phyloP scores from a whole-genome alignment of 2,888 invertebrate species.

The Lysandra coridon region DNA sequence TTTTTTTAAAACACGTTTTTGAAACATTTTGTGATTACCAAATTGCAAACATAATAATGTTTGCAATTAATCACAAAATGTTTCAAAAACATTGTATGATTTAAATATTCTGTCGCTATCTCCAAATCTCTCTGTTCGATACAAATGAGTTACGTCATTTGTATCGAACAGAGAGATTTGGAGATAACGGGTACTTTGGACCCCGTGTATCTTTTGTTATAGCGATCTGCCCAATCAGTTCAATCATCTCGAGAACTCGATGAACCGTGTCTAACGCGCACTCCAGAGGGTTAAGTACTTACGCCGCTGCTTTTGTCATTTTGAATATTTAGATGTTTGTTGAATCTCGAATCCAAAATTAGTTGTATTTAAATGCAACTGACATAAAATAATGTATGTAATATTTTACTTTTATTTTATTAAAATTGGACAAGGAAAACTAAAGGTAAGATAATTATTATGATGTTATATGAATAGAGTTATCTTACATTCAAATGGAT shows the following conservation, averaged over 20 bases:
- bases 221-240: conserved; percentile 75
- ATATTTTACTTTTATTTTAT: background rate
- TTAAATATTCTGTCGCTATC: background rate
- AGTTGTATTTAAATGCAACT: background rate
- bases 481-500: background rate
- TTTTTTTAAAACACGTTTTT: no score
- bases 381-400: background rate
- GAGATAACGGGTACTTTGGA: conserved; percentile 38
- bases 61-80: no score
- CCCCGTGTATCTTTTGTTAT: conserved; percentile 64
- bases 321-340: conserved; percentile 50
- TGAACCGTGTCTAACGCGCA: conserved; percentile 70
- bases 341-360: conserved; percentile 37
- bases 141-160: background rate
- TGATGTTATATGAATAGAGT: background rate
- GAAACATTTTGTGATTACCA: no score
- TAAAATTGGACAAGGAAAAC: background rate
- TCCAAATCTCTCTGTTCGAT: background rate
- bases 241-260: conserved; percentile 74
- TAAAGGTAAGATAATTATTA: no score
- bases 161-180: conserved; percentile 1
- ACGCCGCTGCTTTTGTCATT: conserved; percentile 71
- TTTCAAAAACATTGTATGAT: background rate
- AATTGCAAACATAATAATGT: no score
- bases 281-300: conserved; percentile 72